Evolutionary conservation across 64 coral and sea anemone genomes (phyloP).

Genomic region (Actinia tenebrosa): DNA sequence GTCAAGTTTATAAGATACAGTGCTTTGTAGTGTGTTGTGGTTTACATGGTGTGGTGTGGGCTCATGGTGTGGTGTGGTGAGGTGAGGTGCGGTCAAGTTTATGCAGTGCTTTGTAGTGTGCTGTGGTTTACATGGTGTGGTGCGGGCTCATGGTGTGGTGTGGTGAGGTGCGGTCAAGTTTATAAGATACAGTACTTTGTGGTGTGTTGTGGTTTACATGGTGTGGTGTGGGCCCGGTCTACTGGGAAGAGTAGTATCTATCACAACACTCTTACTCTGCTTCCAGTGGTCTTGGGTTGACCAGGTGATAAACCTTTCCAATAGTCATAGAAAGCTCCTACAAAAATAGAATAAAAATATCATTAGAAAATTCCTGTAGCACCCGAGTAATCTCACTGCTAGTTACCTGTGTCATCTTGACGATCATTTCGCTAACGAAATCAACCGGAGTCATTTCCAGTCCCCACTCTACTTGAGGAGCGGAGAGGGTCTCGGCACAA

Average conservation of each 20-base stretch:
- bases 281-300: constrained; percentile 68
- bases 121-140: too few relatives aligned
- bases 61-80: too few relatives aligned
- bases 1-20: neutral
- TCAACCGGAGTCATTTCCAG: constrained; percentile 92
- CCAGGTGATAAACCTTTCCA: constrained; percentile 78
- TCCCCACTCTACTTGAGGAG: constrained; percentile 78
- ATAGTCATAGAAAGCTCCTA: constrained; percentile 71
- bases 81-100: too few relatives aligned
- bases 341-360: neutral
- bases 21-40: neutral
- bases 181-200: neutral
- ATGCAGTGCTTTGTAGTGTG: too few relatives aligned
- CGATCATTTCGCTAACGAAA: constrained; percentile 78
- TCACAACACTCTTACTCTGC: constrained; percentile 50
- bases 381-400: neutral
- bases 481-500: constrained; percentile 56
- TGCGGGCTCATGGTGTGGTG: neutral
- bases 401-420: constrained; percentile 84
- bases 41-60: too few relatives aligned
- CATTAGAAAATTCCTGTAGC: neutral
- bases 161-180: neutral
- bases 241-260: neutral
- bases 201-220: neutral
- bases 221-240: neutral